These are phyloP conservation scores for Tortricodes alternella DNA, from an alignment of 2,888 invertebrate genomes.

Conservation along the genomic window DNA sequence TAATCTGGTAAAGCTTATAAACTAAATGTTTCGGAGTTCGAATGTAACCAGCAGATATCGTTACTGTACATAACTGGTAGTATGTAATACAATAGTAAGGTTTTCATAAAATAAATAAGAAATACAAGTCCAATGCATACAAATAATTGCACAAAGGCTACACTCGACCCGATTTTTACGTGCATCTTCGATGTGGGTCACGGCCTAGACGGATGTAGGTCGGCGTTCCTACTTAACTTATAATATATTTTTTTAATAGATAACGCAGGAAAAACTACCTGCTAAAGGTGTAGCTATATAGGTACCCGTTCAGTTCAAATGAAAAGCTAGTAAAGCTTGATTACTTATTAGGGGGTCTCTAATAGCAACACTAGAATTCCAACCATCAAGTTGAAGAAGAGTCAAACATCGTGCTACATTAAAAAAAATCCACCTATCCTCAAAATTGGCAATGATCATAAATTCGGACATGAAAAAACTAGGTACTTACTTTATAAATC, in stretches of 20 bases:
- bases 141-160: slow-evolving; percentile 23
- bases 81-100: neutral
- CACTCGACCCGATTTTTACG: slow-evolving; percentile 49
- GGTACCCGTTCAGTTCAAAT: no score
- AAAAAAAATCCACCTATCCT: neutral
- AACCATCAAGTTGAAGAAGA: no score
- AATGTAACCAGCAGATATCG: no score
- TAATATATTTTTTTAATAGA: no score
- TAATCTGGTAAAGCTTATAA: no score
- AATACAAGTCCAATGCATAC: slow-evolving; percentile 10
- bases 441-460: slow-evolving; percentile 15
- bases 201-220: slow-evolving; percentile 48
- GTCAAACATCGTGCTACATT: neutral
- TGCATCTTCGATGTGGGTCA: slow-evolving; percentile 58
- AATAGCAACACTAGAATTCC: no score
- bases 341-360: no score
- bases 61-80: no score
- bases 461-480: slow-evolving; percentile 25
- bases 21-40: no score
- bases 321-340: no score
- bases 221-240: slow-evolving; percentile 38
- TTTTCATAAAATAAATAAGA: neutral
- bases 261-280: no score
- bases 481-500: slow-evolving; percentile 42
- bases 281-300: no score